Percentiles rank a stretch among this genome's conserved stretches.
phyloP scores from a whole-genome alignment of 2,797 vertebrate genomes.

The Spinus olivaceus region DNA sequence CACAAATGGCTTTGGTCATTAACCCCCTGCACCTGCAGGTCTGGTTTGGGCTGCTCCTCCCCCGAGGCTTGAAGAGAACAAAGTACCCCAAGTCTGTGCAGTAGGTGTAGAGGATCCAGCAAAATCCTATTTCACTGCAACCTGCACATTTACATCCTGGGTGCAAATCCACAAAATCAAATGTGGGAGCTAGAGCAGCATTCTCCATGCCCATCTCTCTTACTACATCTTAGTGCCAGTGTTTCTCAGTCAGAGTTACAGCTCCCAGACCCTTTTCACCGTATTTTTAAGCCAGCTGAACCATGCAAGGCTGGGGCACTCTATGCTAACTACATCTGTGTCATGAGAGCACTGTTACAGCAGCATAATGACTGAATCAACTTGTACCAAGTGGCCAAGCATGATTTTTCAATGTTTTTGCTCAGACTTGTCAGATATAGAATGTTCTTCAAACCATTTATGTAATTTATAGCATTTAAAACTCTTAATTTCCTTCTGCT shows the following conservation, averaged over 20 bases:
- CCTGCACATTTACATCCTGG: not conserved
- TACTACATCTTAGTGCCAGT: not conserved
- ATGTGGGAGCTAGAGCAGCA: not conserved
- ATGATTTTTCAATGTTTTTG: not conserved
- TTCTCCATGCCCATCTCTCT: not conserved
- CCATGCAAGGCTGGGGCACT: not conserved
- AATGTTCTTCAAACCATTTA: not conserved
- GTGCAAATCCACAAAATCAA: not conserved
- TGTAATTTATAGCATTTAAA: not conserved
- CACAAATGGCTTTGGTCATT: not conserved
- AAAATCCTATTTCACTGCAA: not conserved
- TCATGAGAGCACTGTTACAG: not conserved
- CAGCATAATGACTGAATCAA: not conserved
- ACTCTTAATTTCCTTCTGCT: not conserved
- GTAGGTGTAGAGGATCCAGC: not conserved
- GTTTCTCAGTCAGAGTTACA: not conserved
- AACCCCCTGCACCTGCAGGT: not conserved
- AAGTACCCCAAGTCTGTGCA: not conserved
- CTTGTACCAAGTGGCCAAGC: not conserved
- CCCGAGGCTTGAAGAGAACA: not conserved
- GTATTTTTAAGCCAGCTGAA: not conserved
- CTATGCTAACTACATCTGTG: not conserved
- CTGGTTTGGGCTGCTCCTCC: not conserved
- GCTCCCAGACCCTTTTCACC: not conserved
- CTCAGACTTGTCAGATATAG: not conserved